phyloP scores from a whole-genome alignment of 2,113 vertebrate species.

The Chaetodon auriga region DNA sequence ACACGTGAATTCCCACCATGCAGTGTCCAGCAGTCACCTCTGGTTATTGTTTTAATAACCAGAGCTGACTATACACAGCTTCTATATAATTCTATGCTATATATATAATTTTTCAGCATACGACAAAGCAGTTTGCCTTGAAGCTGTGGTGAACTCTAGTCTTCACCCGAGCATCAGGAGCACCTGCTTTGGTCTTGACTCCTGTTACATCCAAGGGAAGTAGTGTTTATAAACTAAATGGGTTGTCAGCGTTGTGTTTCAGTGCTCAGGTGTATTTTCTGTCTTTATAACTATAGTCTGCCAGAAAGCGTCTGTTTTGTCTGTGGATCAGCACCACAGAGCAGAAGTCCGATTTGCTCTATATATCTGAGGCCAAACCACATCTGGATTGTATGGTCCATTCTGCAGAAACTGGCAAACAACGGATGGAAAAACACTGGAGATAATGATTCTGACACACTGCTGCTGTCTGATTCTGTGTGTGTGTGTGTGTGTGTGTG shows the following conservation, averaged over 20 bases:
- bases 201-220: not conserved
- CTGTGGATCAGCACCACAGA: slow-evolving; percentile 28
- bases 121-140: not conserved
- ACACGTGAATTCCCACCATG: too few species aligned
- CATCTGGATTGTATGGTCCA: slow-evolving; percentile 81
- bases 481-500: slow-evolving; percentile 28
- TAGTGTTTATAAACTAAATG: not conserved
- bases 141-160: not conserved
- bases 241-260: slow-evolving; percentile 1
- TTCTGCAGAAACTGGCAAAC: slow-evolving; percentile 78
- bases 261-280: slow-evolving; percentile 25
- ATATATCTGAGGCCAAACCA: slow-evolving; percentile 68
- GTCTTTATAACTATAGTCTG: not conserved
- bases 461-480: slow-evolving; percentile 31
- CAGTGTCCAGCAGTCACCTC: not conserved
- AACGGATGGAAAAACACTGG: slow-evolving; percentile 82
- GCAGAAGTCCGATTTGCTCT: slow-evolving; percentile 57
- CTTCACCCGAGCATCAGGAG: not conserved
- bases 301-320: slow-evolving; percentile 27
- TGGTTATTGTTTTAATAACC: not conserved
- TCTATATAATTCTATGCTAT: too few species aligned
- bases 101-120: too few species aligned
- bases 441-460: slow-evolving; percentile 83
- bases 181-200: not conserved
- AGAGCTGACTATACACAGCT: too few species aligned